phyloP scores from a whole-genome alignment of 2,797 vertebrate species.

The Esox masquinongy region DNA sequence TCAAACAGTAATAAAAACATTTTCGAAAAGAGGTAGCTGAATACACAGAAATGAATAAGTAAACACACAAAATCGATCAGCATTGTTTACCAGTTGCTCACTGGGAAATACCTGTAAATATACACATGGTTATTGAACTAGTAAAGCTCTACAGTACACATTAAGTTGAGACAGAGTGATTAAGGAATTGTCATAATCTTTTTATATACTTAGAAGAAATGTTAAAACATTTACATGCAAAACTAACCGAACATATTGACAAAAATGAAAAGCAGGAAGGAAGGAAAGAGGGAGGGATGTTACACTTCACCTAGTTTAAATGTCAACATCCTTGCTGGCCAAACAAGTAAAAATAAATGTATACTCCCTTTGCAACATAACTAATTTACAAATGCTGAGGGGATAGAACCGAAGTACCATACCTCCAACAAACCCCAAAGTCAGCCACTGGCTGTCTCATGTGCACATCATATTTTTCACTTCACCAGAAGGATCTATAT shows the following conservation, averaged over 20 bases:
- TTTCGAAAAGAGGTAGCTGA: background rate
- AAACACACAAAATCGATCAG: background rate
- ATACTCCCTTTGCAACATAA: background rate
- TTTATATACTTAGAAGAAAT: background rate
- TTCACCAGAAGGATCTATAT: background rate
- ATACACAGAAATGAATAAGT: background rate
- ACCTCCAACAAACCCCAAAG: background rate
- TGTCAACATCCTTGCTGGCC: background rate
- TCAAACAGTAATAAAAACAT: conserved; percentile 18
- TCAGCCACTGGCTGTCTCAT: background rate
- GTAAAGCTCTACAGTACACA: background rate
- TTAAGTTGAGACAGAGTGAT: background rate
- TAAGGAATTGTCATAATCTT: background rate
- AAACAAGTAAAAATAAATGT: background rate
- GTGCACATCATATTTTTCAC: background rate
- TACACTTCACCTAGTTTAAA: background rate
- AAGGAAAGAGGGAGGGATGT: background rate
- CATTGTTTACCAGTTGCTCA: background rate
- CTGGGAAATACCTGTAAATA: background rate
- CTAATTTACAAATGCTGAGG: background rate
- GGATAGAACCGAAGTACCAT: background rate
- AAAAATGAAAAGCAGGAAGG: background rate
- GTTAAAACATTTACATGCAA: background rate
- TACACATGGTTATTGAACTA: too few relatives aligned
- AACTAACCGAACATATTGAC: background rate